These are phyloP conservation scores for Alcedo atthis DNA, from an alignment of 2,797 vertebrate species.

Conservation along the genomic window DNA sequence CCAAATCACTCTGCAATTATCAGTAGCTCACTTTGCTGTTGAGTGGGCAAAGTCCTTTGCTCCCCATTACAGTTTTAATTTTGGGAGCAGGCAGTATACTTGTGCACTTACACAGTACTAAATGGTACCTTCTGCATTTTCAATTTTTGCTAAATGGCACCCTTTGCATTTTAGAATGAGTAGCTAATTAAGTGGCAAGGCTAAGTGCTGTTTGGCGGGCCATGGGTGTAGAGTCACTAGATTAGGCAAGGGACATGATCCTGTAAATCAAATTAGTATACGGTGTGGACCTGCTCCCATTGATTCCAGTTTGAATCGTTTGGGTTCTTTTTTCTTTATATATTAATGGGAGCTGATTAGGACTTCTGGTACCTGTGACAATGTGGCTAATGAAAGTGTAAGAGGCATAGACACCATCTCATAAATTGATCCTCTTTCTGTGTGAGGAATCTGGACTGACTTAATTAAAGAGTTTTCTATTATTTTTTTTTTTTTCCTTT, in stretches of 20 bases:
- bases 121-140: not conserved
- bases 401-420: not conserved
- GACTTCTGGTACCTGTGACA: not conserved
- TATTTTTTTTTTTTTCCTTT: not conserved
- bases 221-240: not conserved
- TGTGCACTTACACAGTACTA: fast-evolving
- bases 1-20: not conserved
- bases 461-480: not conserved
- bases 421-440: not conserved
- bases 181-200: slow-evolving; percentile 18
- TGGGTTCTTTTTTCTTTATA: not conserved
- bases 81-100: not conserved
- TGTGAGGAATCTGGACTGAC: not conserved
- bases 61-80: not conserved
- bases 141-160: not conserved
- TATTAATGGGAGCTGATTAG: not conserved
- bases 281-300: not conserved
- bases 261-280: not conserved
- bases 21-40: not conserved
- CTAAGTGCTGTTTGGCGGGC: not conserved
- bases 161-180: not conserved
- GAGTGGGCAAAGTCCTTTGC: not conserved
- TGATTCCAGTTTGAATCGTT: not conserved
- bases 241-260: not conserved
- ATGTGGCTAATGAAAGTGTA: not conserved